phyloP scores from a whole-genome alignment of 2,113 vertebrate genomes.

The Rhinoptilus africanus region DNA sequence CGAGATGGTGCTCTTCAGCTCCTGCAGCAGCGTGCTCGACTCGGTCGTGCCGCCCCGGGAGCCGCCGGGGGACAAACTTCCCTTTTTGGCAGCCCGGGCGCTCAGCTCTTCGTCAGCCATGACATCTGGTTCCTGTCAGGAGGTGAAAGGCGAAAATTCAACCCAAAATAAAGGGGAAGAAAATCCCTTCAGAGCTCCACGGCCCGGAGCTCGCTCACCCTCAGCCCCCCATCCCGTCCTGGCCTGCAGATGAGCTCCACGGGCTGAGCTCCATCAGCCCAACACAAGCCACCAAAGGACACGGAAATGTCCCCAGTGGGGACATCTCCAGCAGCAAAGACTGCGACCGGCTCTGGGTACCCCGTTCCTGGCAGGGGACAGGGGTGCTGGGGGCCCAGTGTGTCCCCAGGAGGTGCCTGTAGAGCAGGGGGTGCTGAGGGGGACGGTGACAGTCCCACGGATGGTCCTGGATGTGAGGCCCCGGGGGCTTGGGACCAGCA shows the following conservation, averaged over 20 bases:
- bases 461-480: neutral
- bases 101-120: neutral
- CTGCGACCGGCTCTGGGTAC: fast-evolving
- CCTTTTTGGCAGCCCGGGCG: neutral
- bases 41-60: neutral
- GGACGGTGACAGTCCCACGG: fast-evolving
- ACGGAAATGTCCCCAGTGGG: fast-evolving
- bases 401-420: neutral
- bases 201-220: neutral
- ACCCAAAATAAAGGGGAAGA: neutral
- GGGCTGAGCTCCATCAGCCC: neutral
- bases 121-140: neutral
- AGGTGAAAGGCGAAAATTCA: fast-evolving
- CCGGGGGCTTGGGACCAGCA: neutral
- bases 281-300: fast-evolving
- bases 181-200: neutral
- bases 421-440: neutral
- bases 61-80: neutral
- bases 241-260: neutral
- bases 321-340: neutral
- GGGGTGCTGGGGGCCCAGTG: neutral
- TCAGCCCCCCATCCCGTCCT: neutral
- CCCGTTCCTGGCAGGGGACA: neutral
- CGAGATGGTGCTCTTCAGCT: conserved; percentile 26
- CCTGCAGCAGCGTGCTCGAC: conserved; percentile 13